These are phyloP conservation scores for Limnephilus lunatus DNA, from an alignment of 2,888 invertebrate genomes.

Conservation along the genomic window DNA sequence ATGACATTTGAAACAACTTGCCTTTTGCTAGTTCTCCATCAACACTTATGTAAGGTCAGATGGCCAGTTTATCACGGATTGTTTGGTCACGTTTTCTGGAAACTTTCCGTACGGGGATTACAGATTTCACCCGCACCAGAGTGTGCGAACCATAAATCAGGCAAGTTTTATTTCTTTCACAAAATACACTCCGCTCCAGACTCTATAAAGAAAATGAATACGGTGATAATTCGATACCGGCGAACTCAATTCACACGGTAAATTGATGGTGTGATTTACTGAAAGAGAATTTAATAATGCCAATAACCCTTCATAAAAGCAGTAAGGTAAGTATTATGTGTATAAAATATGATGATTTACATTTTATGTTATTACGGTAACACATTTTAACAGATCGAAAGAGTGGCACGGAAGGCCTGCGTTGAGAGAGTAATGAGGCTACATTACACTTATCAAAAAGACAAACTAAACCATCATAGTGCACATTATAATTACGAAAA, in stretches of 20 bases:
- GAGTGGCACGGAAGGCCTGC: too few species aligned
- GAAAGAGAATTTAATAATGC: background rate
- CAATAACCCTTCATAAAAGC: background rate
- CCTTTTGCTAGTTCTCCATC: background rate
- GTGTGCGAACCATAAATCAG: conserved; percentile 5
- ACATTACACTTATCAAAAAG: too few species aligned
- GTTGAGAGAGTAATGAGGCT: too few species aligned
- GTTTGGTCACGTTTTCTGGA: background rate
- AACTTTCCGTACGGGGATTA: background rate
- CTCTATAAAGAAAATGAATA: conserved; percentile 7
- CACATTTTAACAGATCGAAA: too few species aligned
- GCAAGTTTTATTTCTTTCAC: background rate
- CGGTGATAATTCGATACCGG: conserved; percentile 18
- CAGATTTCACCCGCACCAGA: background rate
- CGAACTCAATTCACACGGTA: conserved; percentile 6
- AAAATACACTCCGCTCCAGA: conserved; percentile 18
- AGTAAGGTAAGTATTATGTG: too few species aligned
- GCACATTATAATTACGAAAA: too few species aligned
- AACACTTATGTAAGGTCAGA: background rate
- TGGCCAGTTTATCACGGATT: background rate
- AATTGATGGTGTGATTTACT: conserved; percentile 5
- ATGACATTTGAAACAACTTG: background rate
- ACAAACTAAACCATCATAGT: too few species aligned
- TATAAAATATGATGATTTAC: too few species aligned
- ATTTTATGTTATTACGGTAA: too few species aligned